Base-by-base conservation (phyloP, 2,797 vertebrate species). In the Chiloscyllium punctatum region DNA sequence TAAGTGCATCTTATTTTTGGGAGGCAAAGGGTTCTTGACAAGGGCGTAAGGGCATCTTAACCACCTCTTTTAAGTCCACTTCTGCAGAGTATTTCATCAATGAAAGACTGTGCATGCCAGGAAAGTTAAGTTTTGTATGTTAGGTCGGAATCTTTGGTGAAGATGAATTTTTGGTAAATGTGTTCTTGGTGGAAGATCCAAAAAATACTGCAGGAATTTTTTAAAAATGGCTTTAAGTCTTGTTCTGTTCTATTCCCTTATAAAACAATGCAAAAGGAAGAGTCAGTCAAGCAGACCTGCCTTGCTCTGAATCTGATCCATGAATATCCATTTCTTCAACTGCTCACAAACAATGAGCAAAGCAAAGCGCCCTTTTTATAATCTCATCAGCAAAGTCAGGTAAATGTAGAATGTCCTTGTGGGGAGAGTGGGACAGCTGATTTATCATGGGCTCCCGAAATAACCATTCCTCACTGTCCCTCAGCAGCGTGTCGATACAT, bases 161-260 rank as follows among this genome's bases (percentile, higher is more conserved):
- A 62, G 90, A n/a, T 92, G 33, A 92, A n/a, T 18, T 91, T 68
- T 92, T 8, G 18, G 9, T 68, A 42, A 21, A 84, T 48, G 79
- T 48, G 18, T 48, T 84, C 48, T 84, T 42, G 8, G n/a, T 68
- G 33, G 62, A 92, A 42, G 66, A 91, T 91, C 88, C n/a, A 92
- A 92, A 69, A n/a, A 92, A 69, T 48, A 92, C 66, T 92, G n/a
- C n/a, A 92, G 18, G 37, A 57, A 62, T 57, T 90, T 23, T 33
- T 30, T 66, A 62, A 68, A 92, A 92, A 42, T 42, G 68, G 66
- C 90, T 42, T 92, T 42, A 68, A 33, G n/a, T 69, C 18, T 66
- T 37, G 66, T 92, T 92, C 90, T 92, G 90, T 42, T 92, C n/a
- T n/a, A 69, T 92, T 92, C 90, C 66, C n/a, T 92, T 92, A 25